A percentile compares a stretch with the other conserved stretches of the same genome.
phyloP scores from a whole-genome alignment of 1,140 invertebrate genomes.

The Nephotettix cincticeps region DNA sequence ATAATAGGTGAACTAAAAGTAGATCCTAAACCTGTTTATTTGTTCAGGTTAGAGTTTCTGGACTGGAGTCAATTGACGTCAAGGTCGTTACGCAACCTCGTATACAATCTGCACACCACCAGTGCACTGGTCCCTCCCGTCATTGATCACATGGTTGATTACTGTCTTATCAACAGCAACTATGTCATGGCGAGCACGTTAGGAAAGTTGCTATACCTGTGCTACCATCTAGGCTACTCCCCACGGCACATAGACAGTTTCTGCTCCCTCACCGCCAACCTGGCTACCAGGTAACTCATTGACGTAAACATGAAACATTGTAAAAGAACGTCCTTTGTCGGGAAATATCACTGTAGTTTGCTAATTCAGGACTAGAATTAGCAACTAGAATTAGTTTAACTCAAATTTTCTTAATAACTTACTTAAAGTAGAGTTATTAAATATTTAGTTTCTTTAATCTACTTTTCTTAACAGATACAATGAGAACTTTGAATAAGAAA shows the following conservation, averaged over 20 bases:
- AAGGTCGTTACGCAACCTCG: slow-evolving; percentile 28
- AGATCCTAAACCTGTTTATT: neutral
- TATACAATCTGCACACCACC: slow-evolving; percentile 19
- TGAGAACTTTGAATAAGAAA: too few species aligned
- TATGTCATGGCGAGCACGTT: slow-evolving; percentile 34
- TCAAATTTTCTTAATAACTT: too few species aligned
- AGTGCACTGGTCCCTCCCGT: slow-evolving; percentile 30
- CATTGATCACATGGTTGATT: slow-evolving; percentile 34
- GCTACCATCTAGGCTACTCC: slow-evolving; percentile 37
- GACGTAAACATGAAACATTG: too few species aligned
- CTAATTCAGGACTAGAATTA: too few species aligned
- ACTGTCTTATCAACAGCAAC: slow-evolving; percentile 31
- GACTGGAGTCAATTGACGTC: slow-evolving; percentile 31
- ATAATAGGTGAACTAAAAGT: too few species aligned
- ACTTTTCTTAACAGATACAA: too few species aligned
- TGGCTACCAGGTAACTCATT: slow-evolving; percentile 37
- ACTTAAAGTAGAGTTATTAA: too few species aligned
- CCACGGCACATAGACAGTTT: slow-evolving; percentile 29
- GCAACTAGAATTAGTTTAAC: too few species aligned
- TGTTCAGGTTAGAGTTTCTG: slow-evolving; percentile 20
- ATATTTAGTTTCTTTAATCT: too few species aligned
- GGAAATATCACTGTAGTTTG: too few species aligned
- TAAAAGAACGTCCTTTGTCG: too few species aligned
- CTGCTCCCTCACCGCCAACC: slow-evolving; percentile 24
- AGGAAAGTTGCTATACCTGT: slow-evolving; percentile 36